phyloP scores from a whole-genome alignment of 2,113 vertebrate genomes.

The Steatornis caripensis region DNA sequence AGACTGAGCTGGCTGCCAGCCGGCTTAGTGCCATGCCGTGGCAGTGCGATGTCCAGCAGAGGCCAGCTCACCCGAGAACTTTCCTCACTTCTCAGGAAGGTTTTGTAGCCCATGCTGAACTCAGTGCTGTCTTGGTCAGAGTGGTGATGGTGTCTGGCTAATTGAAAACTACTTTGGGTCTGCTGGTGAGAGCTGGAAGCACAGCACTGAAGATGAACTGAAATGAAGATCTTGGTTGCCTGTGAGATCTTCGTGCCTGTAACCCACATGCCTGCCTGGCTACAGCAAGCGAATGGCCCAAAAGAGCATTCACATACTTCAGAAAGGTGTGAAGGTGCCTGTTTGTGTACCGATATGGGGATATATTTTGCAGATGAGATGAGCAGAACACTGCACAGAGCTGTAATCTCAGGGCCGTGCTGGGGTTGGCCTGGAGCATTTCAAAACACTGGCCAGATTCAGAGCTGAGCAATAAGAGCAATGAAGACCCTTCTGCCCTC shows the following conservation, averaged over 20 bases:
- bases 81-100: not conserved
- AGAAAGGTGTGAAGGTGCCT: not conserved
- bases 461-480: not conserved
- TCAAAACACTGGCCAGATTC: not conserved
- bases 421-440: not conserved
- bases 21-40: not conserved
- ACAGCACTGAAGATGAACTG: not conserved
- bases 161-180: not conserved
- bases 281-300: not conserved
- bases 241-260: not conserved
- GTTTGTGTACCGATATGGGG: rapidly evolving
- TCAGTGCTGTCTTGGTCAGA: not conserved
- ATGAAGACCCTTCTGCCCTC: not conserved
- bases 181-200: not conserved
- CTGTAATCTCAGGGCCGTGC: not conserved
- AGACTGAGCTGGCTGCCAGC: not conserved
- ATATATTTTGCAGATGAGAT: not conserved
- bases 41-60: not conserved
- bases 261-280: not conserved
- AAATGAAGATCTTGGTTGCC: not conserved
- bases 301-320: not conserved
- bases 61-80: not conserved
- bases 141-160: not conserved
- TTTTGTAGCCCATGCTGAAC: not conserved
- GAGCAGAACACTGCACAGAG: not conserved